These are phyloP conservation scores for Rhagoletis pomonella DNA, from an alignment of 1,140 invertebrate genomes.

Conservation along the genomic window DNA sequence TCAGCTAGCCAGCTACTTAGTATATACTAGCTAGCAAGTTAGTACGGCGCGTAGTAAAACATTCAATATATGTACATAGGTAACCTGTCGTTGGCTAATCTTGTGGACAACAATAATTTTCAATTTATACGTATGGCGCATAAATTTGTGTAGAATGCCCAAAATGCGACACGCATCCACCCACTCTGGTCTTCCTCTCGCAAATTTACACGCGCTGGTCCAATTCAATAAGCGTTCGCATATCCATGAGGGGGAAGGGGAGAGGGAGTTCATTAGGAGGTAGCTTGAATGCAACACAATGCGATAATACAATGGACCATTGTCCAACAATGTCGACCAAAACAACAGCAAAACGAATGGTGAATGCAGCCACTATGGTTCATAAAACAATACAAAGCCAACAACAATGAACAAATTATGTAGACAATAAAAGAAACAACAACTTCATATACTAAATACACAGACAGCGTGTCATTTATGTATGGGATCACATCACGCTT, in stretches of 20 bases:
- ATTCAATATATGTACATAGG: not conserved
- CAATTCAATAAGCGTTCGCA: slow-evolving; percentile 27
- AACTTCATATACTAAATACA: not conserved
- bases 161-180: not conserved
- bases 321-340: not conserved
- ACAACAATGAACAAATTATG: not conserved
- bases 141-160: slow-evolving; percentile 30
- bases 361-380: slow-evolving; percentile 5
- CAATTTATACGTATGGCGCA: slow-evolving; percentile 44
- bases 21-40: not conserved
- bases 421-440: not conserved
- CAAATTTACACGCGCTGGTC: not conserved
- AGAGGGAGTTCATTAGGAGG: no score
- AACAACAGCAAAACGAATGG: slow-evolving; percentile 6
- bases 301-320: slow-evolving; percentile 3
- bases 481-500: not conserved
- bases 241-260: not conserved
- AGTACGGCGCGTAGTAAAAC: slow-evolving; percentile 10
- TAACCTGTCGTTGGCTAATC: slow-evolving; percentile 45
- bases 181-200: not conserved
- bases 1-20: not conserved
- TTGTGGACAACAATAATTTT: slow-evolving; percentile 50
- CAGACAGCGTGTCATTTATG: not conserved
- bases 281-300: slow-evolving; percentile 2
- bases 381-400: not conserved